Evolutionary conservation across 1,140 invertebrate species (phyloP).

Genomic region (Antheraea mylitta): DNA sequence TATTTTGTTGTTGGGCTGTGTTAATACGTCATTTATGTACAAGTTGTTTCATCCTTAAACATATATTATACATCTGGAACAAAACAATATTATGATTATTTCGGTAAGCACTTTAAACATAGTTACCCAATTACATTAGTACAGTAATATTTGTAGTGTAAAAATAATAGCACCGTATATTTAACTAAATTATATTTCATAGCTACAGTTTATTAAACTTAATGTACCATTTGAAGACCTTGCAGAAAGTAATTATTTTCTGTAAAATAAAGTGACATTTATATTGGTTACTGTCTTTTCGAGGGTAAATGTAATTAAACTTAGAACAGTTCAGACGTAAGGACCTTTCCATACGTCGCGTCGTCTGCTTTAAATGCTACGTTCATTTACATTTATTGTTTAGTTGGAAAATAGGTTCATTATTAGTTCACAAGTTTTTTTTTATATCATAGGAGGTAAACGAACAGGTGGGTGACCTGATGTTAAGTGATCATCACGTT

Average conservation of each 20-base stretch:
- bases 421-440: too few species aligned
- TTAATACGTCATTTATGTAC: too few species aligned
- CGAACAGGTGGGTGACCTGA: too few species aligned
- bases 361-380: neutral
- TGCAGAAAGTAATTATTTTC: neutral
- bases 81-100: too few species aligned
- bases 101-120: too few species aligned
- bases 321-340: neutral
- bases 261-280: constrained; percentile 3
- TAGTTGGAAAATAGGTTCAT: too few species aligned
- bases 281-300: neutral
- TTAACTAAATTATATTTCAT: neutral
- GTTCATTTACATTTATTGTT: neutral
- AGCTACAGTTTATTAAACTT: neutral
- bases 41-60: too few species aligned
- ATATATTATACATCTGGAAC: too few species aligned
- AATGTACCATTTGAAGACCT: neutral
- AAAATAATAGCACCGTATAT: neutral
- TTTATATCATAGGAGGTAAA: too few species aligned
- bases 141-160: neutral
- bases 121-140: too few species aligned
- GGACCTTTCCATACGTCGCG: neutral
- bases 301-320: neutral
- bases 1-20: too few species aligned
- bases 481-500: too few species aligned